These are phyloP conservation scores for Carabus problematicus DNA, from an alignment of 2,888 invertebrate genomes.

Conservation along the genomic window DNA sequence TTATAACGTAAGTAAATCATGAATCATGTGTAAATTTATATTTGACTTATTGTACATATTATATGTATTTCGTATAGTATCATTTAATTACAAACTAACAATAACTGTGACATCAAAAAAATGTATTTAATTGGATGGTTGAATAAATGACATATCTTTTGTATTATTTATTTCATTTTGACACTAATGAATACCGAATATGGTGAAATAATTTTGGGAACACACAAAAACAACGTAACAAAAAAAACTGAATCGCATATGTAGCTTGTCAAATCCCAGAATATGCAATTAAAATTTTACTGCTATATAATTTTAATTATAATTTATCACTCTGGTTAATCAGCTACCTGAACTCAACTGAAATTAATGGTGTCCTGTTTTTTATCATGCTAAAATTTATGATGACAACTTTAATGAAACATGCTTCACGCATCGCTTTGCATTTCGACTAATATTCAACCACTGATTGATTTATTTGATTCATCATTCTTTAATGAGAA, in stretches of 20 bases:
- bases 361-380: conserved; percentile 39
- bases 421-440: conserved; percentile 30
- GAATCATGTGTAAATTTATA: too few species aligned
- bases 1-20: too few species aligned
- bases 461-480: not conserved
- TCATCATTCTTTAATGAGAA: too few species aligned
- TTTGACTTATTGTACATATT: too few species aligned
- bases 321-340: conserved; percentile 33
- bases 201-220: too few species aligned
- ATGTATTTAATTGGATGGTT: too few species aligned
- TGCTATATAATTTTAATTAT: conserved; percentile 34
- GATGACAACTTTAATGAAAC: conserved; percentile 34
- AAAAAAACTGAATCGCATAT: not conserved
- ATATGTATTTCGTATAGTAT: too few species aligned
- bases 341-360: conserved; percentile 32
- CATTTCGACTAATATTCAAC: conserved; percentile 9
- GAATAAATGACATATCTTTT: not conserved
- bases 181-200: too few species aligned
- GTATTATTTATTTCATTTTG: too few species aligned
- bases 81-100: too few species aligned
- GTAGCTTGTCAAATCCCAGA: conserved; percentile 25
- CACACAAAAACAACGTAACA: conserved; percentile 1
- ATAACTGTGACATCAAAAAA: too few species aligned
- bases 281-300: conserved; percentile 36
- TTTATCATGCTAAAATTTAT: conserved; percentile 33